Base-by-base conservation (phyloP, 2,797 vertebrate species). In the Orientallactaga sibirica region DNA sequence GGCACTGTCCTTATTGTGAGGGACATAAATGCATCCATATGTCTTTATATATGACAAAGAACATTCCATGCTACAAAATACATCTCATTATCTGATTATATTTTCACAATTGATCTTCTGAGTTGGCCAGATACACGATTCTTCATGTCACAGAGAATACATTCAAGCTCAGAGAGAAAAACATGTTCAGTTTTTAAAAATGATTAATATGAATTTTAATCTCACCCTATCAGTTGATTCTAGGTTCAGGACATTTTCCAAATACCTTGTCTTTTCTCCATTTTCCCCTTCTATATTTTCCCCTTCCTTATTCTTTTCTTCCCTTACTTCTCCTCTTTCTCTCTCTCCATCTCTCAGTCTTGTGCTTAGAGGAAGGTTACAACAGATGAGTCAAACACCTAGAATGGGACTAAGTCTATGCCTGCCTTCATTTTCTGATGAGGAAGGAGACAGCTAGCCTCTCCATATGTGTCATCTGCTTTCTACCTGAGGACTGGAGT, bases 141-240 rank as follows among this genome's bases (percentile, higher is more conserved):
- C 82, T 70, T 74, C 33, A 62, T 15, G 27, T 76, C 43, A 66
- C 48, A 90, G 70, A 24, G 11, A 73, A 61, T n/a, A 88, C 75
- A 78, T 52, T 81, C 25, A 79, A 94, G 33, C 67, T 80, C 18
- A 85, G 75, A 85, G 20, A 83, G 15, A 82, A 70, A 93, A 11
- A 2, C 52, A 37, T 92, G 55, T 24, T 83, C 52, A 82, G 19
- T 68, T 78, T n/a, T 84, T 73, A 43, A 78, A 81, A 79, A 61
- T 77, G 52, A n/a, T 52, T 93, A 43, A 27, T 80, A 43, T 3
- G 5, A 3, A 92, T 73, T 61, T 62, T 37, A 8, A 62, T 84
- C 71, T 84, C 37, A 89, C 78, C 16, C 2, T 25, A 25, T 22
- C 71, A 61, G 2, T 64, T 33, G 18, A 58, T 48, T 88, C 75